Base-by-base conservation (phyloP, 2,888 invertebrate genomes). In the Andrena dorsata region DNA sequence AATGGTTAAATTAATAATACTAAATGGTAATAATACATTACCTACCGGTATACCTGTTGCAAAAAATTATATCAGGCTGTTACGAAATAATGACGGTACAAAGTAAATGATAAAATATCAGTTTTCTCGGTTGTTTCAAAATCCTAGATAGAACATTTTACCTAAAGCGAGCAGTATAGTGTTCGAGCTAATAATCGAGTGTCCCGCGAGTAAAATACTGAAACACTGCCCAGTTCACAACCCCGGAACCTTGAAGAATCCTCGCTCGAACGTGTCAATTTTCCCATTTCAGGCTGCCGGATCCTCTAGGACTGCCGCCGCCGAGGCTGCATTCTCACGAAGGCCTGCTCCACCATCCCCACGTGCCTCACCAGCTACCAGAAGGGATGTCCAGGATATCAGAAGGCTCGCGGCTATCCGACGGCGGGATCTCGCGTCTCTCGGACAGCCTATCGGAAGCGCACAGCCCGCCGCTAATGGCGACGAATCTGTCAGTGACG, bases 361-460 rank as follows among this genome's bases (percentile, higher is more conserved):
- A 90, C 58, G 80, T 90, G 1, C 91, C 91, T 71, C 85, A 92
- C 78, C 85, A 91, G 85, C 74, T 92, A 41, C 86, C 92, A 30
- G 94, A 94, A 76, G 91, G 91, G 64, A 90, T 94, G 85, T 93
- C 94, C 28, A 92, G 93, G 92, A 84, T 94, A 90, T 93, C 93
- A 63, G 94, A 94, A 63, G 91, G 92, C 13, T 93, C 94, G 76
- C 91, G 94, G 35, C 84, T 93, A 26, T 93, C 93, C 66, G 94
- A 94, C 87, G 93, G 93, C 26, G 93, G 93, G 5, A 87, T 93
- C 74, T 93, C 93, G n/a, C 92, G 93, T 1, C 82, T 93, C 5
- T 93, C 93, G 58, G 94, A 93, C 85, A 94, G 93, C 79, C 88
- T 93, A 58, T 93, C 93, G 81, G 93, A 93, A 80, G 93, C 93